phyloP scores from a whole-genome alignment of 2,888 invertebrate genomes.

The Rotaria magnacalcarata region DNA sequence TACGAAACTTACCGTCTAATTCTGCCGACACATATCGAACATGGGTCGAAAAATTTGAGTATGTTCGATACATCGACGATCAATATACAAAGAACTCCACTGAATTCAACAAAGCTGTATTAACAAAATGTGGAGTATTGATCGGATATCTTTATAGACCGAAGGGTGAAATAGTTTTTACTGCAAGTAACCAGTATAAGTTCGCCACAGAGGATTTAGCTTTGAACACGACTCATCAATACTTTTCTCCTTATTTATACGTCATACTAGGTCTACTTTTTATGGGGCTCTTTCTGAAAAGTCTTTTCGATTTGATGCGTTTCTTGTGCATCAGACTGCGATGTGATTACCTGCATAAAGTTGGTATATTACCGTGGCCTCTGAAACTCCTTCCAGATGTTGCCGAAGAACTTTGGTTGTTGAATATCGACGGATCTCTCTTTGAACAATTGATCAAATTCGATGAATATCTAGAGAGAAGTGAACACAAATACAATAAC shows the following conservation, averaged over 20 bases:
- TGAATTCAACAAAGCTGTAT: not conserved
- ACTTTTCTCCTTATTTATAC: not conserved
- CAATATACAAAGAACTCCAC: not conserved
- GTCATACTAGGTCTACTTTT: not conserved
- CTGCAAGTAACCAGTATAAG: not conserved
- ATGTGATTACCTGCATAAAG: not conserved
- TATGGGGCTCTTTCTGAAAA: not conserved
- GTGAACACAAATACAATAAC: not conserved
- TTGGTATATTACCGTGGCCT: not conserved
- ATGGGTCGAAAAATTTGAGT: not conserved
- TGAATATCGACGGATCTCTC: not conserved
- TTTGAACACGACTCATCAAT: not conserved
- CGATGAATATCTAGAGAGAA: not conserved
- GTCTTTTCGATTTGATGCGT: not conserved
- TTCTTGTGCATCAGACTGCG: not conserved
- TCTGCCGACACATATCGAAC: not conserved
- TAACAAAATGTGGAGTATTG: not conserved
- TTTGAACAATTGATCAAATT: not conserved
- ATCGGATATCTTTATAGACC: not conserved
- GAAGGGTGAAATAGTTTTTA: not conserved
- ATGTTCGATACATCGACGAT: not conserved
- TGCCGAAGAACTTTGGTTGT: not conserved
- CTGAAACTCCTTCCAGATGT: not conserved
- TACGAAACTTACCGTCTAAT: not conserved
- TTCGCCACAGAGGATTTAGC: not conserved